Evolutionary conservation across 2,888 invertebrate species (phyloP).

Genomic region (Ophion ellenae): DNA sequence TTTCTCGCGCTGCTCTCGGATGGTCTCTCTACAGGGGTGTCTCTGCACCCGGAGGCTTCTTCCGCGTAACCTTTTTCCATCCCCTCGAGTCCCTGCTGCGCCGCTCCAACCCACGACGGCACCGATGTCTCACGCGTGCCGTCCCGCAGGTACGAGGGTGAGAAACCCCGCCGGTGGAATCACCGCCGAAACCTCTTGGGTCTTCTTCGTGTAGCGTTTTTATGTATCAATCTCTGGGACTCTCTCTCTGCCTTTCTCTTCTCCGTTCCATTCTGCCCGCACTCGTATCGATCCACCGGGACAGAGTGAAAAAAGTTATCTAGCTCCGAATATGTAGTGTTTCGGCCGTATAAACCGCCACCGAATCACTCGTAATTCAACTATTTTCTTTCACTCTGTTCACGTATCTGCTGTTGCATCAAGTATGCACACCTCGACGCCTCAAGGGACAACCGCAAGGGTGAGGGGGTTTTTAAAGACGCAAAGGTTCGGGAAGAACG

Average conservation of each 20-base stretch:
- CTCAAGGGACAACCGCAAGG: not conserved
- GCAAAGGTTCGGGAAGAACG: no score
- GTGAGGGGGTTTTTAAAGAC: no score
- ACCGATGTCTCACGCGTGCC: constrained; percentile 2
- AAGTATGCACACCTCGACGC: constrained; percentile 17
- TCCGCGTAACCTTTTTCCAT: constrained; percentile 40
- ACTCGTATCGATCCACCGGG: constrained; percentile 58
- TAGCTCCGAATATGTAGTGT: constrained; percentile 32
- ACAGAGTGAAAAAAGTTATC: constrained; percentile 64
- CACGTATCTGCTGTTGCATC: constrained; percentile 17
- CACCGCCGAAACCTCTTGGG: constrained; percentile 34
- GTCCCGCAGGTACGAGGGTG: constrained; percentile 53
- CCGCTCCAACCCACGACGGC: not conserved
- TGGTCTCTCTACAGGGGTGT: constrained; percentile 14
- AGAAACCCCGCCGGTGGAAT: constrained; percentile 40
- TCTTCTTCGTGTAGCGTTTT: constrained; percentile 20
- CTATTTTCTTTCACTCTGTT: constrained; percentile 10
- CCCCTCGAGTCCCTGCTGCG: not conserved
- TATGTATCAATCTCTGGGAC: not conserved
- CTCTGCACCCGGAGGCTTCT: constrained; percentile 55
- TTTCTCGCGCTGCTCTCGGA: constrained; percentile 46
- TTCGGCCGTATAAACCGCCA: constrained; percentile 35
- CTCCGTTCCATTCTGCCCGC: not conserved
- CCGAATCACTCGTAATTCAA: constrained; percentile 49
- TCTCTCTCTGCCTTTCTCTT: constrained; percentile 7